A percentile compares a stretch with the other conserved stretches of the same genome.
These are phyloP conservation scores for Wasmannia auropunctata DNA, from an alignment of 1,140 invertebrate genomes.

Conservation along the genomic window DNA sequence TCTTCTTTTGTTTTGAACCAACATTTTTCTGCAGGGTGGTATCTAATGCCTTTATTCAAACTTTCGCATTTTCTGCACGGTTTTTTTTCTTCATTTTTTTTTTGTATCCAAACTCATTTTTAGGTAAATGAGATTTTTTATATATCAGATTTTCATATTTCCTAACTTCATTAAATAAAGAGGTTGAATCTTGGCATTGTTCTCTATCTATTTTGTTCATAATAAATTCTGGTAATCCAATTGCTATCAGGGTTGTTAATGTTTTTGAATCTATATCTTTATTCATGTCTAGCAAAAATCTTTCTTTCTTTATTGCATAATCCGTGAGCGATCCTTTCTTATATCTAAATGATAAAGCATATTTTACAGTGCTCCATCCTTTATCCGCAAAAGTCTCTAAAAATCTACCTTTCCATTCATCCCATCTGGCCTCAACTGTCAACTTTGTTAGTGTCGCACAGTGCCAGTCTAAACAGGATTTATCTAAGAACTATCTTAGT, in stretches of 20 bases:
- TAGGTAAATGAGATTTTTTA: background rate
- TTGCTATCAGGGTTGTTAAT: background rate
- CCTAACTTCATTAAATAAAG: background rate
- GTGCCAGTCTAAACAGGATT: background rate
- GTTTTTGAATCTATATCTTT: background rate
- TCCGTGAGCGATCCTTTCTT: background rate
- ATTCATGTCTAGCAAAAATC: background rate
- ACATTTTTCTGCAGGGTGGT: constrained; percentile 32
- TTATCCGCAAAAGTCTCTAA: constrained; percentile 4
- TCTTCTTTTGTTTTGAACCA: constrained; percentile 47
- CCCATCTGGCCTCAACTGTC: no score
- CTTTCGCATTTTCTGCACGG: constrained; percentile 21
- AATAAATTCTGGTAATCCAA: background rate
- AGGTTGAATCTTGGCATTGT: background rate
- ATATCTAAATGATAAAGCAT: background rate
- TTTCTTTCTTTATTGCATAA: background rate
- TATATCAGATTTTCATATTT: background rate
- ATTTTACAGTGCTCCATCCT: background rate
- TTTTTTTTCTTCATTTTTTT: background rate
- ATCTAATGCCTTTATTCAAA: constrained; percentile 21
- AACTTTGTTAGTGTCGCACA: background rate
- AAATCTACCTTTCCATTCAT: background rate
- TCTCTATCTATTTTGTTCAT: background rate
- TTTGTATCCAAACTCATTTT: background rate
- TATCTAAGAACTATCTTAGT: background rate